Base-by-base conservation (phyloP, 2,888 invertebrate species). In the Opisthograptis luteolata region DNA sequence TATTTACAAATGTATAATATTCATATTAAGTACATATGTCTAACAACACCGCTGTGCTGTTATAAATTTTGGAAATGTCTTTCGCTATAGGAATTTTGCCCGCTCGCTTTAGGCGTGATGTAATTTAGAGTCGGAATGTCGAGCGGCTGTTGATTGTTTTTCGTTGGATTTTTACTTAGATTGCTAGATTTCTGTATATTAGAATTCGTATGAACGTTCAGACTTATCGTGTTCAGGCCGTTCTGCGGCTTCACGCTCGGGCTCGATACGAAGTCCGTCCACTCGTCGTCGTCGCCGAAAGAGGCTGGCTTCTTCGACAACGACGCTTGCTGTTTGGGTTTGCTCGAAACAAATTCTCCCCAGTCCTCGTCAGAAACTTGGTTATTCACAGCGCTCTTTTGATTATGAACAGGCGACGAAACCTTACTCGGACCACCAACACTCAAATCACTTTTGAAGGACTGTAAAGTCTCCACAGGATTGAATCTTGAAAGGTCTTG, bases 301-400 rank as follows among this genome's bases (percentile, higher is more conserved):
- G 65, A 60, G 0, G 75, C 60, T 8, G 69, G 60, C 60, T 83
- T 86, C 56, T 81, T 81, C 20, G 74, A 60, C 24, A 70, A 45
- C 2, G 68, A 39, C 24, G 44, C 17, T 43, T 70, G 68, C 48
- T 78, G 81, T 61, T 79, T 84, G 1, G 90, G 88, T 54, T 81
- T 85, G 60, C 86, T 89, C 0, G 91, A 93, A 13, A 93, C 91
- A 68, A 93, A 93, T 56, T 93, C 93, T 1, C 92, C 92, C 93
- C 93, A 93, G 48, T 93, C 93, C 10, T 93, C 92, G 35, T 92
- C 92, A 2, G 71, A 25, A 10, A 55, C 54, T 59, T 81, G 79
- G 41, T 70, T 79, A 9, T 56, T 70, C 3, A 39, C 51, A 9
- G 63, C 32, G 22, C 44, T 72, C 50, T 75, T 79, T 12, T 76